Percentiles rank a stretch among this genome's conserved stretches.
Conservation (phyloP, 2,888 invertebrate species). For the Nemurella pictetii region DNA sequence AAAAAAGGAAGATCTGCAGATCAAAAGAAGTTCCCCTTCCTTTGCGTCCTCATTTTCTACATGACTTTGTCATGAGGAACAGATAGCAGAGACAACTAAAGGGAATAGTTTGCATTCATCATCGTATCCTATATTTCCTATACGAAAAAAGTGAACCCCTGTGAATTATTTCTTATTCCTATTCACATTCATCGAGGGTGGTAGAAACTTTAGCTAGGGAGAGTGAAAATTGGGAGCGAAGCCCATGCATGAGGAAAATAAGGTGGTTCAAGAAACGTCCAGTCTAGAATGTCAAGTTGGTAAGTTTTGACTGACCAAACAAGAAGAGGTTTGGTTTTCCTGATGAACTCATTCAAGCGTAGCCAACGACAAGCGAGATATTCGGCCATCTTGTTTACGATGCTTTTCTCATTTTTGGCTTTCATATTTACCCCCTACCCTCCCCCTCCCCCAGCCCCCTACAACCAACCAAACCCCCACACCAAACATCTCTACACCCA, state of each 20-base stretch:
- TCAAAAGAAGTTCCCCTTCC: neutral
- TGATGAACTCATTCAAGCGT: constrained; percentile 42
- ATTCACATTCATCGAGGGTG: constrained; percentile 39
- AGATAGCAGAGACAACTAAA: neutral
- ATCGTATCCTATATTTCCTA: constrained; percentile 17
- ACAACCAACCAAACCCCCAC: neutral
- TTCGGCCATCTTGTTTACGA: constrained; percentile 41
- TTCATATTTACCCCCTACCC: constrained; percentile 16
- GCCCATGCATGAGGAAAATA: constrained; percentile 14
- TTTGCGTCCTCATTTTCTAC: constrained; percentile 5
- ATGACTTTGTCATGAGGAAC: neutral
- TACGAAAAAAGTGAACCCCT: neutral
- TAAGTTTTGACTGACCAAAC: constrained; percentile 38
- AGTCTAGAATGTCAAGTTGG: constrained; percentile 37
- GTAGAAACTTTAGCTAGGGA: constrained; percentile 13
- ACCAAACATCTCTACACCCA: neutral
- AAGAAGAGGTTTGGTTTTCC: constrained; percentile 32
- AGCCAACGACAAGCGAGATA: constrained; percentile 34
- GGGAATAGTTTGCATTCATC: constrained; percentile 8
- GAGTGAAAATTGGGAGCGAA: constrained; percentile 15
- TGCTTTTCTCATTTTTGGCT: constrained; percentile 28
- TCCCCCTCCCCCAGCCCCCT: neutral
- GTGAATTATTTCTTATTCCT: constrained; percentile 40
- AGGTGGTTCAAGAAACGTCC: neutral
- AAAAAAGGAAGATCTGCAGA: neutral